A percentile compares a stretch with the other conserved stretches of the same genome.
These are phyloP conservation scores for Catharus minimus DNA, from an alignment of 2,113 vertebrate genomes.

Conservation along the genomic window DNA sequence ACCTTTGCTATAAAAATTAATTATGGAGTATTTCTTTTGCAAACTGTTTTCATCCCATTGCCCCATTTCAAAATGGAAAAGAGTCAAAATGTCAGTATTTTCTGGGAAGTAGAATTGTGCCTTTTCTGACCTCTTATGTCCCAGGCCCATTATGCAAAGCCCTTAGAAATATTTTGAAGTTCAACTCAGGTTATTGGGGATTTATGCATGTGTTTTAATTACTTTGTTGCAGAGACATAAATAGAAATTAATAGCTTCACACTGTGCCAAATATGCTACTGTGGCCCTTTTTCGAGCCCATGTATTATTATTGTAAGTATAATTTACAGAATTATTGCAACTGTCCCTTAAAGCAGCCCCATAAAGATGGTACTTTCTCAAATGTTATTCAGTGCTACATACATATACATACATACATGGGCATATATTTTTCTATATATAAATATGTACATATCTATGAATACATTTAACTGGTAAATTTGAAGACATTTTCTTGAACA, in stretches of 20 bases:
- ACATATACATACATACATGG: not conserved
- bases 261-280: not conserved
- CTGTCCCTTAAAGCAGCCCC: not conserved
- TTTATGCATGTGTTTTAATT: not conserved
- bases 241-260: not conserved
- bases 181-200: not conserved
- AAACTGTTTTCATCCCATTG: not conserved
- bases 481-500: not conserved
- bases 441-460: not conserved
- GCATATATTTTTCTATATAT: not conserved
- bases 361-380: not conserved
- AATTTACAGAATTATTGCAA: not conserved
- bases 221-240: not conserved
- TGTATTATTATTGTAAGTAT: not conserved
- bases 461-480: not conserved
- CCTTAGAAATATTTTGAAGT: not conserved
- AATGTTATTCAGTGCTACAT: not conserved
- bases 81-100: not conserved
- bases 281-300: not conserved
- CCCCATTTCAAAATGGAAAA: not conserved
- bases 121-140: not conserved
- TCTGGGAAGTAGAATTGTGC: not conserved
- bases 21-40: not conserved
- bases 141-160: not conserved
- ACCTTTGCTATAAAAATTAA: not conserved